Percentiles rank a stretch among this genome's conserved stretches.
Conservation (phyloP, 2,888 invertebrate species). For the Mayetiola destructor region DNA sequence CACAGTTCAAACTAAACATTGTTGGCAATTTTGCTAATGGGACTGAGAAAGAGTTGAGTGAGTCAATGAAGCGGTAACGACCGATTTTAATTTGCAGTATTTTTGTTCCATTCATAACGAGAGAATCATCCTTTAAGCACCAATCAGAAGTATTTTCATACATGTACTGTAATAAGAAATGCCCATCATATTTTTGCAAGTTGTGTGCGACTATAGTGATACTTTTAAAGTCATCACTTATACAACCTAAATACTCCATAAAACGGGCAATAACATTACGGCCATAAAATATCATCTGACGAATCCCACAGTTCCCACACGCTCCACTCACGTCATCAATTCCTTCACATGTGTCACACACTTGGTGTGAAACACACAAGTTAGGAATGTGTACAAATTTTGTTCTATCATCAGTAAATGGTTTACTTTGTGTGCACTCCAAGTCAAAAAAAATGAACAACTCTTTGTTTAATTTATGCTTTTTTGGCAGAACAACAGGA, state of each 20-base stretch:
- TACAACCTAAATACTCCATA: background rate
- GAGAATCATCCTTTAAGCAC: background rate
- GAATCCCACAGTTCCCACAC: background rate
- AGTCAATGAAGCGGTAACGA: background rate
- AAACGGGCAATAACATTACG: background rate
- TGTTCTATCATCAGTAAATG: background rate
- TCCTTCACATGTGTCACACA: background rate
- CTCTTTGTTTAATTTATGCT: background rate
- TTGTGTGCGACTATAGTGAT: background rate
- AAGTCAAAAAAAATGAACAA: background rate
- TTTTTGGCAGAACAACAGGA: background rate
- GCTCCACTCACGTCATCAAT: background rate
- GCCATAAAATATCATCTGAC: background rate
- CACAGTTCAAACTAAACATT: background rate
- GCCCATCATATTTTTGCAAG: background rate
- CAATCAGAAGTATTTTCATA: background rate
- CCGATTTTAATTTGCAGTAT: background rate
- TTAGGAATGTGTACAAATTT: background rate
- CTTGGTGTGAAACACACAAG: background rate
- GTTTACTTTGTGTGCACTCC: background rate
- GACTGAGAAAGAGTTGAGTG: background rate
- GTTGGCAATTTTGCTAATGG: background rate
- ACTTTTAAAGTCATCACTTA: background rate
- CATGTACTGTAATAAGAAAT: background rate
- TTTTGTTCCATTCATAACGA: conserved; percentile 8